Base-by-base conservation (phyloP, 2,113 vertebrate species). In the Spea multiplicata region DNA sequence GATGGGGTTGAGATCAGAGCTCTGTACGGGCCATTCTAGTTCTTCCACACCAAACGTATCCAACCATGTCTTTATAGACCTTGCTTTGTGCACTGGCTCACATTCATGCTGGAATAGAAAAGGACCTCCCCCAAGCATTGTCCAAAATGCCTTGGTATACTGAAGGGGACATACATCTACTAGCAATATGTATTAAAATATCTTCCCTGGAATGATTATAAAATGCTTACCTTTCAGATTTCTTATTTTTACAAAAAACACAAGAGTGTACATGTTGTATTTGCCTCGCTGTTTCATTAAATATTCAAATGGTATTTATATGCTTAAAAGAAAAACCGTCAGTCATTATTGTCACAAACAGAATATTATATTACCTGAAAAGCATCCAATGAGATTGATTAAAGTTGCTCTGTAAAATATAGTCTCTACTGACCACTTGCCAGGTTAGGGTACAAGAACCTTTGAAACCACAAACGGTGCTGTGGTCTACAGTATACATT, bases 381-480 rank as follows among this genome's bases (percentile, higher is more conserved):
- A 93, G 87, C 88, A 85, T 88, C 94, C 90, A 90, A 89, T 90
- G 87, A 87, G 90, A 94, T 93, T 92, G 92, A 94, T 94, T 91
- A 89, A 85, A 87, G 85, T 87, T 88, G 71, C 84, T 91, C 83
- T 86, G 84, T 89, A 86, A 91, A 88, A 89, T 86, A 84, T 50
- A 86, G 88, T 91, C 91, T 93, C 90, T 74, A 88, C 88, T 92
- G 91, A 92, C 90, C 90, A 90, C 88, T 94, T 91, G 89, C 86
- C 81, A 91, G 86, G 81, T 83, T 90, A 85, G 85, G 86, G 87
- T 91, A 89, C 87, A 89, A 88, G 87, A 88, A 82, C 82, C 84
- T 90, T 92, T 88, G 82, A 88, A 90, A 92, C 90, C 92, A 87
- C 93, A 92, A 87, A 90, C 86, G 82, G 81, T 83, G 80, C 84